Evolutionary conservation across 1,140 invertebrate species (phyloP).

Genomic region (Stenopsyche tienmushanensis): DNA sequence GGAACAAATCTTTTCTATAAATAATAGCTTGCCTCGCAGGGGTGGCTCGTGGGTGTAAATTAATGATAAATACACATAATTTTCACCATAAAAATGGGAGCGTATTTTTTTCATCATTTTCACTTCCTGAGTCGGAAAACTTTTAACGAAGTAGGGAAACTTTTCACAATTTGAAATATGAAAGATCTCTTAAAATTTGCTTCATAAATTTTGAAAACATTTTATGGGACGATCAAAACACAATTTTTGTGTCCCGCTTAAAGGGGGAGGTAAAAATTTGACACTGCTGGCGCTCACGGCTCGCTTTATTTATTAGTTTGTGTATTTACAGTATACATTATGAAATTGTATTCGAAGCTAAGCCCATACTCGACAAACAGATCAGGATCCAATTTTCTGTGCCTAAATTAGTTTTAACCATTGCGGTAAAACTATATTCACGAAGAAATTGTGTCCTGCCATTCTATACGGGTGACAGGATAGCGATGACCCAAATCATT

Average conservation of each 20-base stretch:
- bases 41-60: not conserved
- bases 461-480: not conserved
- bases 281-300: not conserved
- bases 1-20: not conserved
- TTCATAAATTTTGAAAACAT: not conserved
- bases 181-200: constrained; percentile 20
- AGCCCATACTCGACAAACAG: too few relatives aligned
- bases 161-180: constrained; percentile 31
- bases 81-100: not conserved
- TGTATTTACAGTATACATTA: too few relatives aligned
- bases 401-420: too few relatives aligned
- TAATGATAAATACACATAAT: constrained; percentile 24
- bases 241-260: too few relatives aligned
- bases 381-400: too few relatives aligned
- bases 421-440: not conserved
- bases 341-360: not conserved
- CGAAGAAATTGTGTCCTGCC: not conserved
- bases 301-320: too few relatives aligned
- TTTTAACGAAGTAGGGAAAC: constrained; percentile 23
- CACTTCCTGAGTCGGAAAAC: not conserved
- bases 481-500: constrained; percentile 35
- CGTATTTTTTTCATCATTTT: not conserved
- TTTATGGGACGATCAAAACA: not conserved
- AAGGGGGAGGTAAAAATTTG: too few relatives aligned
- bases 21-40: not conserved